phyloP scores from a whole-genome alignment of 2,797 vertebrate genomes.

The Serranus cabrilla region DNA sequence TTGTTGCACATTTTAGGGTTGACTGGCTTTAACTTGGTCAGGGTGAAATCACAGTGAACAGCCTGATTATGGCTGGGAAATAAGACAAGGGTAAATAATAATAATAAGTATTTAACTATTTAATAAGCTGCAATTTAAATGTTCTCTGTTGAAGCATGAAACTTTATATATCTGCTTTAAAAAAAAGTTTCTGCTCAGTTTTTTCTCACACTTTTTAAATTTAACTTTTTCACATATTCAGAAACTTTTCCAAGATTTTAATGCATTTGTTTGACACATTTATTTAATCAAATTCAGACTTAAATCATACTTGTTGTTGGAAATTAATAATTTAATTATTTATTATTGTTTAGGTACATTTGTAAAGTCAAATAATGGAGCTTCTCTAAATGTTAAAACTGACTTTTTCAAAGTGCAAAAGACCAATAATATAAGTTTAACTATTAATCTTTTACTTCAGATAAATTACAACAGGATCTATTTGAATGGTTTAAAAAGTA shows the following conservation, averaged over 20 bases:
- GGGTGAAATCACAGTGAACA: slow-evolving; percentile 5
- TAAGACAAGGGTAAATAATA: slow-evolving; percentile 6
- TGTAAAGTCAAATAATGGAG: background rate
- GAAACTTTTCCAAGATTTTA: background rate
- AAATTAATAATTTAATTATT: slow-evolving; percentile 1
- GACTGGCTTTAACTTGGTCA: slow-evolving; percentile 47
- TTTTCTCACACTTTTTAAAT: too few relatives aligned
- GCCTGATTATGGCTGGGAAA: slow-evolving; percentile 44
- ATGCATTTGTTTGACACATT: background rate
- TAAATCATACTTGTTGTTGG: background rate
- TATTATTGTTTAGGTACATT: background rate
- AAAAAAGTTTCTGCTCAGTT: background rate
- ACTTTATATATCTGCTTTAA: background rate
- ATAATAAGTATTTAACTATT: background rate
- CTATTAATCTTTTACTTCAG: background rate
- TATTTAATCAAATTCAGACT: background rate
- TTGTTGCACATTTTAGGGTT: slow-evolving; percentile 61
- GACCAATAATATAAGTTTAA: background rate
- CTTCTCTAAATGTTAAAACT: background rate
- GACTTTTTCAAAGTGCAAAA: background rate
- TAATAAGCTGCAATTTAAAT: background rate
- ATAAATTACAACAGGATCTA: background rate
- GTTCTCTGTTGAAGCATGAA: background rate
- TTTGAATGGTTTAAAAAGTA: background rate
- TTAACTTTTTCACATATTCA: background rate